A percentile compares a stretch with the other conserved stretches of the same genome.
phyloP scores from a whole-genome alignment of 37 sponge, comb jelly and placozoan genomes.

The Tethya wilhelma region DNA sequence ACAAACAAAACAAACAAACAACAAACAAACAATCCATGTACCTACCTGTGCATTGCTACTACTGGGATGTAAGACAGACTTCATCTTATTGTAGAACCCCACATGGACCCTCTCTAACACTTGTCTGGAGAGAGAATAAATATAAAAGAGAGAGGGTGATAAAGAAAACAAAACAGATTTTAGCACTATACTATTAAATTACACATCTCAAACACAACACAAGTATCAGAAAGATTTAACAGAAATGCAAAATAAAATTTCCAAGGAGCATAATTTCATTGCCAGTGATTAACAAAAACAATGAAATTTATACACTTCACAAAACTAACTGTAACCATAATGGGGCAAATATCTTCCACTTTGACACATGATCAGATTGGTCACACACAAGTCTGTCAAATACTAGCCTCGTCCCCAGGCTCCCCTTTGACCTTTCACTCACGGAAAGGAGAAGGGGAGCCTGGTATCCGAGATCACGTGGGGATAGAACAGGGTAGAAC shows the following conservation, averaged over 20 bases:
- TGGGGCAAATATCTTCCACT: too few relatives aligned
- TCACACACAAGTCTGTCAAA: neutral
- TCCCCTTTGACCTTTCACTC: too few relatives aligned
- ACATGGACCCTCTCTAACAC: constrained; percentile 24
- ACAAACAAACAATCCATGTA: neutral
- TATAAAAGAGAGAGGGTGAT: neutral
- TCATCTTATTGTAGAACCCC: constrained; percentile 11
- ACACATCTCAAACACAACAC: constrained; percentile 10
- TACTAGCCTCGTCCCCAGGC: too few relatives aligned
- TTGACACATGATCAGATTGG: neutral
- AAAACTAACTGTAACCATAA: too few relatives aligned
- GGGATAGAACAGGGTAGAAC: too few relatives aligned
- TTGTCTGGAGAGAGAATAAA: neutral
- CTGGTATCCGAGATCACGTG: too few relatives aligned
- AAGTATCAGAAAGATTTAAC: neutral
- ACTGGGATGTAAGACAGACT: neutral
- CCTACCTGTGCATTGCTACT: neutral
- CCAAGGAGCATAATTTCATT: too few relatives aligned
- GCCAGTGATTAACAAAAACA: too few relatives aligned
- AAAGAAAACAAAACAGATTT: neutral
- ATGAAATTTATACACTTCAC: too few relatives aligned
- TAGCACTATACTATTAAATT: neutral
- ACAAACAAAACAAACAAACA: constrained; percentile 4
- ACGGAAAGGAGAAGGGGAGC: too few relatives aligned
- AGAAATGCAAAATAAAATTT: too few relatives aligned